Base-by-base conservation (phyloP, 2,797 vertebrate species). In the Sphenodon punctatus region DNA sequence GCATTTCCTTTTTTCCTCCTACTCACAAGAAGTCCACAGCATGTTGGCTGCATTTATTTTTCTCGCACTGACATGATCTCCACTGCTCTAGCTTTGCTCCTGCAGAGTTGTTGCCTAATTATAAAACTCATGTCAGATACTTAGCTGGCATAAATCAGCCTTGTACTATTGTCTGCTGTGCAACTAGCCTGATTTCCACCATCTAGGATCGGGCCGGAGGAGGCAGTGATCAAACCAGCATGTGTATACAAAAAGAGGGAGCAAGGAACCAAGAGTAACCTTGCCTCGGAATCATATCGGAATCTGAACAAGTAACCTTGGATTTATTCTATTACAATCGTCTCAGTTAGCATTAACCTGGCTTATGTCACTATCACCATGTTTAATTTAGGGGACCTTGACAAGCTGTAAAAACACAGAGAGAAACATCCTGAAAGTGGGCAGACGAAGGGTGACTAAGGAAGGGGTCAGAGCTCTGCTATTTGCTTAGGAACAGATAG, bases 401-500 rank as follows among this genome's bases (percentile, higher is more conserved):
- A 83, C 53, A 56, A 85, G 72, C 78, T 94, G 78, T 85, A 88
- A 86, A 94, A 94, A 89, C 81, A 92, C 51, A 84, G 78, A 75
- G 72, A 75, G 43, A 78, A 36, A 85, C 39, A 73, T 90, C 85
- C 73, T 90, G 79, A 81, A 91, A 87, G 78, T 49, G 25, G 74
- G 72, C 42, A 88, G 82, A 67, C 68, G 67, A 75, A 80, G 70
- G 61, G 60, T 90, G 88, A 90, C 87, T 92, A 85, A 91, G 86
- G 88, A 86, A 63, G 20, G 85, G 84, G 82, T 67, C 90, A 91
- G 85, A 90, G 46, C 65, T 74, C 64, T 85, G 77, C 55, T 93
- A n/a, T 93, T 92, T 95, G 80, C 85, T 94, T 93, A 91, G 90
- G 76, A 90, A 89, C 78, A 89, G 83, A 88, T 91, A 84, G 71